Evolutionary conservation across 2,113 vertebrate species (phyloP).

Genomic region (Lepisosteus osseus): DNA sequence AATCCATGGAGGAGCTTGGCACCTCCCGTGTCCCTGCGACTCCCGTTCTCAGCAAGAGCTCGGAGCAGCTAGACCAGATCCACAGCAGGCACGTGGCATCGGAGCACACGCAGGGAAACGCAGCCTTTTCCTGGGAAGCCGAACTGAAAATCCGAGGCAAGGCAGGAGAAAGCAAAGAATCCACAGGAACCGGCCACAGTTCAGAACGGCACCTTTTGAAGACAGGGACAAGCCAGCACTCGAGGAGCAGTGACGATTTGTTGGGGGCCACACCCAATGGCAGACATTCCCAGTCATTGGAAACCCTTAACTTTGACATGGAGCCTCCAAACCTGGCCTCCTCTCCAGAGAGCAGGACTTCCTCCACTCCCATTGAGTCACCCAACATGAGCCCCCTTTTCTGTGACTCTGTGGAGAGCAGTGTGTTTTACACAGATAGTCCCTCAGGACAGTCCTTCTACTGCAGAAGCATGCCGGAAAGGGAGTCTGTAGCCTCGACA

Average conservation of each 20-base stretch:
- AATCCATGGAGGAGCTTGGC: constrained; percentile 70
- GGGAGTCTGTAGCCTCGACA: constrained; percentile 23
- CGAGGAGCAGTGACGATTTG: constrained; percentile 11
- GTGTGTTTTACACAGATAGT: constrained; percentile 25
- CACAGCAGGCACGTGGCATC: background rate
- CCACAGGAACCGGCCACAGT: constrained; percentile 38
- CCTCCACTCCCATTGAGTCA: constrained; percentile 24
- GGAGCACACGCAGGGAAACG: constrained; percentile 27
- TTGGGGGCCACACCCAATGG: background rate
- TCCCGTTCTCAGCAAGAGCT: constrained; percentile 60
- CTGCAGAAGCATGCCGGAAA: constrained; percentile 36
- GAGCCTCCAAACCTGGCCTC: constrained; percentile 32
- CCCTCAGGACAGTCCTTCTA: constrained; percentile 26
- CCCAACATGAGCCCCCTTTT: constrained; percentile 11
- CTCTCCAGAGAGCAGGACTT: constrained; percentile 25
- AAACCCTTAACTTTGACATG: constrained; percentile 11
- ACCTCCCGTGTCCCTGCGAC: constrained; percentile 35
- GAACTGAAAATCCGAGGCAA: constrained; percentile 14
- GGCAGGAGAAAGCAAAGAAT: constrained; percentile 22
- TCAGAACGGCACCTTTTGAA: constrained; percentile 31
- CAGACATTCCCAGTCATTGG: constrained; percentile 5
- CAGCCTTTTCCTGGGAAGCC: constrained; percentile 15
- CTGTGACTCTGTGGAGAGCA: constrained; percentile 27
- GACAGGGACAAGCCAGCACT: constrained; percentile 31
- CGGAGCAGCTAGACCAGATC: constrained; percentile 60